phyloP scores from a whole-genome alignment of 2,888 invertebrate species.

The Drosophila lacicola region DNA sequence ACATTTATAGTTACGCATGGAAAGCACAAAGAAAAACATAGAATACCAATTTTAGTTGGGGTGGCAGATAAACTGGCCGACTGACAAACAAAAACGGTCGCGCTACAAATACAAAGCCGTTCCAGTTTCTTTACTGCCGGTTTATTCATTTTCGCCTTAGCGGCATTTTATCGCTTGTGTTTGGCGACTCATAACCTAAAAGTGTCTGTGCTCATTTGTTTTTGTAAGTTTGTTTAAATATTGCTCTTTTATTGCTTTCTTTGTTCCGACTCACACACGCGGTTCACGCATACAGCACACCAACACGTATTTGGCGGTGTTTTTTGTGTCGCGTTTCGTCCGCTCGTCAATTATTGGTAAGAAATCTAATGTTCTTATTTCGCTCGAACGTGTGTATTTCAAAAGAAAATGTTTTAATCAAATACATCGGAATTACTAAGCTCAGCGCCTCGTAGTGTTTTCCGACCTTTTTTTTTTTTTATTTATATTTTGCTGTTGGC shows the following conservation, averaged over 20 bases:
- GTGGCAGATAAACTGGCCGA: slow-evolving; percentile 39
- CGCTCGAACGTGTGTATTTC: background rate
- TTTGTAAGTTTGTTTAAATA: slow-evolving; percentile 74
- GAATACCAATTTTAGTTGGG: slow-evolving; percentile 47
- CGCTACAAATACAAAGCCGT: slow-evolving; percentile 15
- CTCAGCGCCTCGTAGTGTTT: slow-evolving; percentile 18
- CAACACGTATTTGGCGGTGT: slow-evolving; percentile 49
- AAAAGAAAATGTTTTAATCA: slow-evolving; percentile 4
- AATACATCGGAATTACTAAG: slow-evolving; percentile 12
- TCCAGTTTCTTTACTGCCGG: slow-evolving; percentile 30
- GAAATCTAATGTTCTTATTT: slow-evolving; percentile 11
- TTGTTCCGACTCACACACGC: slow-evolving; percentile 70
- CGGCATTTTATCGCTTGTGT: slow-evolving; percentile 63
- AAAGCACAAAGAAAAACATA: slow-evolving; percentile 16
- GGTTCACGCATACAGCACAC: slow-evolving; percentile 50
- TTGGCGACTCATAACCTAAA: slow-evolving; percentile 69
- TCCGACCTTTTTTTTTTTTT: slow-evolving; percentile 10
- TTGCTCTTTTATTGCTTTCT: slow-evolving; percentile 61
- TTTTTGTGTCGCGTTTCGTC: slow-evolving; percentile 22
- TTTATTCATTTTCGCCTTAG: slow-evolving; percentile 41
- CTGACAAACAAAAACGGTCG: slow-evolving; percentile 6
- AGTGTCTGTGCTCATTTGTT: slow-evolving; percentile 54
- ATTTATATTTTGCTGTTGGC: slow-evolving; percentile 22
- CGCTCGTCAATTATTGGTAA: slow-evolving; percentile 24
- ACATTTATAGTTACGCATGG: slow-evolving; percentile 14